These are phyloP conservation scores for Aphrocallistes beatrix DNA, from an alignment of 37 sponge, comb jelly and placozoan species.

Conservation along the genomic window DNA sequence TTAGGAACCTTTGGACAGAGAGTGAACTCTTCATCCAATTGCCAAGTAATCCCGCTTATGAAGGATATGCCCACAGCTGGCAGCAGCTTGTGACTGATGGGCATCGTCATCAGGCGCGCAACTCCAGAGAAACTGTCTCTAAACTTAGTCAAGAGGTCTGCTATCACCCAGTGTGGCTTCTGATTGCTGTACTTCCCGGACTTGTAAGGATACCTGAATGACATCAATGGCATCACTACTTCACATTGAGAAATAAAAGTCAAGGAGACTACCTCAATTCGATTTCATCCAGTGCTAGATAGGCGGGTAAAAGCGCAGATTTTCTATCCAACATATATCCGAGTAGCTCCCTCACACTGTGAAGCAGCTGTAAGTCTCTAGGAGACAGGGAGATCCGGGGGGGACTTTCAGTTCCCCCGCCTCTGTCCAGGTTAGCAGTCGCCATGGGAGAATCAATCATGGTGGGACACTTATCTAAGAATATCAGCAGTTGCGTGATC, in stretches of 20 bases:
- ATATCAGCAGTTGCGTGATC: not conserved
- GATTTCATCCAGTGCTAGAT: conserved; percentile 53
- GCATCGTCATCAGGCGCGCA: not conserved
- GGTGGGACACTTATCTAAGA: conserved; percentile 14
- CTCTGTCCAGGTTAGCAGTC: not conserved
- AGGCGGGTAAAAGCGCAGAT: conserved; percentile 57
- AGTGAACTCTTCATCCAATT: not conserved
- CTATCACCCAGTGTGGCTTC: not conserved
- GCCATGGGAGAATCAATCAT: not conserved
- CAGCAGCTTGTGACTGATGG: not conserved
- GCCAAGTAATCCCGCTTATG: not conserved
- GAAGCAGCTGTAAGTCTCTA: not conserved
- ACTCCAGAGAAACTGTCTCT: conserved; percentile 6
- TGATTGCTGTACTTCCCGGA: not conserved
- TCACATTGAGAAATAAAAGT: not conserved
- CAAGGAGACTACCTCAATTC: not conserved
- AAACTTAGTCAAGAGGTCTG: not conserved
- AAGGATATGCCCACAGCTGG: conserved; percentile 1
- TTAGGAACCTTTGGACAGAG: not conserved
- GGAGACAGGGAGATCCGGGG: not conserved
- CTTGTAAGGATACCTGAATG: not conserved
- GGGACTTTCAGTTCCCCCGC: not conserved
- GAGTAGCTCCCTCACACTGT: conserved; percentile 37
- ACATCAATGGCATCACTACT: not conserved
- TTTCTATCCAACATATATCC: conserved; percentile 60